Conservation (phyloP, 2,113 vertebrate genomes). For the Oreochromis aureus region DNA sequence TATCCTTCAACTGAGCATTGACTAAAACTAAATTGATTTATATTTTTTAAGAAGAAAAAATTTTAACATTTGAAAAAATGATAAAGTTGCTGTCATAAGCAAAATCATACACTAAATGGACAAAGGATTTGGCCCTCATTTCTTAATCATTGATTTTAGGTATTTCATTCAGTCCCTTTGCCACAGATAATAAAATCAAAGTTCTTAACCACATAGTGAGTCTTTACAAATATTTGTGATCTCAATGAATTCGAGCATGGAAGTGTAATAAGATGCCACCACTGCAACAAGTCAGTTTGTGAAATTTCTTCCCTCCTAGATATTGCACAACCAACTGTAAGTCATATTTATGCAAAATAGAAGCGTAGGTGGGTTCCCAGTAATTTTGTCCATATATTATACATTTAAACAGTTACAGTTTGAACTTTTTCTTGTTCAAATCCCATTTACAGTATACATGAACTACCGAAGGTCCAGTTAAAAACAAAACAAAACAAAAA, state of each 20-base stretch:
- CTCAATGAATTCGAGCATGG: not conserved
- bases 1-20: not conserved
- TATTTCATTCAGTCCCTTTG: not conserved
- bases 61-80: not conserved
- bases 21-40: not conserved
- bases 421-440: not conserved
- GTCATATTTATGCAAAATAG: not conserved
- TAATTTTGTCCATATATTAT: not conserved
- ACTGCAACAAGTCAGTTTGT: not conserved
- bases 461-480: not conserved
- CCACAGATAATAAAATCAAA: not conserved
- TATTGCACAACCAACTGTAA: not conserved
- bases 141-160: not conserved
- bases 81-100: not conserved
- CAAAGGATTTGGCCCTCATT: not conserved
- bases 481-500: not conserved
- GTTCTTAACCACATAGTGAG: not conserved
- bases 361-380: not conserved
- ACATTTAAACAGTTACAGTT: not conserved
- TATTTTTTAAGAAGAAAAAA: not conserved
- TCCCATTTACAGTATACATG: not conserved
- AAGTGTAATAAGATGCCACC: not conserved
- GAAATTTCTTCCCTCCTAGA: not conserved
- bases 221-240: not conserved
- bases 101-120: not conserved